These are phyloP conservation scores for Oxyura jamaicensis DNA, from an alignment of 2,113 vertebrate genomes.

Conservation along the genomic window DNA sequence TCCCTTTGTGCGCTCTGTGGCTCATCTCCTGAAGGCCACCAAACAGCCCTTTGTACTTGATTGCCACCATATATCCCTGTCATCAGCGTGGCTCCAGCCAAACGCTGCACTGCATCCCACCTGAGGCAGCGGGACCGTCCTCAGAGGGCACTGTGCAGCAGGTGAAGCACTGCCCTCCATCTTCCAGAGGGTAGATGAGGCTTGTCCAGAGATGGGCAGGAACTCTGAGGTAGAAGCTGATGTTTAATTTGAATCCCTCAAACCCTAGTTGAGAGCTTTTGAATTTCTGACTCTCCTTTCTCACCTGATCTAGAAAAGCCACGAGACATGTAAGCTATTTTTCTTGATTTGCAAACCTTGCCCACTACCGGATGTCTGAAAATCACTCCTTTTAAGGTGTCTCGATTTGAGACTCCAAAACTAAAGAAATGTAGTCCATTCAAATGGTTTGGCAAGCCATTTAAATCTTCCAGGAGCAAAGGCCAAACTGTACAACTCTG, in stretches of 20 bases:
- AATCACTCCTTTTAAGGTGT: not conserved
- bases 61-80: not conserved
- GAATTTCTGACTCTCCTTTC: not conserved
- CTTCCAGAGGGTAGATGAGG: not conserved
- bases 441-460: not conserved
- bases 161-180: not conserved
- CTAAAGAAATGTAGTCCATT: not conserved
- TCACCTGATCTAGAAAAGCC: not conserved
- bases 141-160: not conserved
- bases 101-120: not conserved
- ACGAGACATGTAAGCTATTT: not conserved
- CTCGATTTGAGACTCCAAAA: not conserved
- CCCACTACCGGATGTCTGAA: not conserved
- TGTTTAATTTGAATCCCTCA: not conserved
- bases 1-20: not conserved
- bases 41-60: not conserved
- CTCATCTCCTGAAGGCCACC: not conserved
- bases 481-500: not conserved
- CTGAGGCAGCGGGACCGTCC: not conserved
- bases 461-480: not conserved
- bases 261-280: accelerated
- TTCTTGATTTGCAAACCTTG: not conserved
- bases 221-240: not conserved
- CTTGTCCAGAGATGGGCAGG: not conserved
- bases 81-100: not conserved